Percentiles rank a stretch among this genome's conserved stretches.
Evolutionary conservation across 2,888 invertebrate genomes (phyloP).

Genomic region (Petrolisthes manimaculis): DNA sequence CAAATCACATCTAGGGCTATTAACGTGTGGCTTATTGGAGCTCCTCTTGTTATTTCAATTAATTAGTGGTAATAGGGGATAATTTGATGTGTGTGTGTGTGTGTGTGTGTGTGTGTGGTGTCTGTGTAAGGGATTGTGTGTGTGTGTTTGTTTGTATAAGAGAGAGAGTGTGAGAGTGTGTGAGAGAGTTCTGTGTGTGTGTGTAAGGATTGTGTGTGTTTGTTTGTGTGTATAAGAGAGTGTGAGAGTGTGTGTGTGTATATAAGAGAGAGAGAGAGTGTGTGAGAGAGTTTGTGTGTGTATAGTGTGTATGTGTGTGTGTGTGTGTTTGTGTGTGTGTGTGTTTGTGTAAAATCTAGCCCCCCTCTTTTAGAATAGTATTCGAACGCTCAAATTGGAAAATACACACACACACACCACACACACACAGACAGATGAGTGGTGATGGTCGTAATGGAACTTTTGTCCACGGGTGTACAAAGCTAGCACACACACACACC

Average conservation of each 20-base stretch:
- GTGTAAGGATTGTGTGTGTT: background rate
- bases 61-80: too few relatives aligned
- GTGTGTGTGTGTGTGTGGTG: background rate
- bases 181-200: background rate
- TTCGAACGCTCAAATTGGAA: too few relatives aligned
- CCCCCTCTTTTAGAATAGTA: too few relatives aligned
- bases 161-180: too few relatives aligned
- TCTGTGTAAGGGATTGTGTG: background rate
- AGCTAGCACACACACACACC: too few relatives aligned
- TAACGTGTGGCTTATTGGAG: too few relatives aligned
- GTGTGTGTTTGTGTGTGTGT: background rate
- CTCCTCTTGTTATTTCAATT: too few relatives aligned
- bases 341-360: too few relatives aligned
- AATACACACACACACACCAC: too few relatives aligned
- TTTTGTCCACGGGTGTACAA: too few relatives aligned
- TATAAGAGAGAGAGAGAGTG: background rate
- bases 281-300: background rate
- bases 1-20: too few relatives aligned
- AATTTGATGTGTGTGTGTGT: too few relatives aligned
- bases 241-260: background rate
- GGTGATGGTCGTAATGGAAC: background rate
- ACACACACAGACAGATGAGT: background rate
- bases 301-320: background rate
- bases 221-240: conserved; percentile 6
- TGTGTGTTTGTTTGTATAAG: conserved; percentile 9